Evolutionary conservation across 2,113 vertebrate species (phyloP).

Genomic region (Fulica atra): DNA sequence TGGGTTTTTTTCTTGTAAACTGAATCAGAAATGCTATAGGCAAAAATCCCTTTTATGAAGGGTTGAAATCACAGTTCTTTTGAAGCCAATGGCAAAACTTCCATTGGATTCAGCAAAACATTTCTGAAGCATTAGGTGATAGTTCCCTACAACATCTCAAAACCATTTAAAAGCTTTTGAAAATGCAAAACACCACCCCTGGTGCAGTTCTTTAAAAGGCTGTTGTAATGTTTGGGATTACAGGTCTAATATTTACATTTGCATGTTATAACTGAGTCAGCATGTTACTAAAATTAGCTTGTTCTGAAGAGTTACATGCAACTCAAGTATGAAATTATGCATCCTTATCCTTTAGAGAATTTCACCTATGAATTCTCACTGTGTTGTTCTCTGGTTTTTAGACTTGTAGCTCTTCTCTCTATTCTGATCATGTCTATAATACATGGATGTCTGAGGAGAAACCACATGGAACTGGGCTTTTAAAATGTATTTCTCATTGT

Average conservation of each 20-base stretch:
- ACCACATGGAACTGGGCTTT: rapidly evolving
- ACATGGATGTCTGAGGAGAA: background rate
- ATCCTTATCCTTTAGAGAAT: background rate
- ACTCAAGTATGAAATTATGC: background rate
- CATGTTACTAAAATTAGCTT: background rate
- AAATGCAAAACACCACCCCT: background rate
- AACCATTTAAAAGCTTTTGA: background rate
- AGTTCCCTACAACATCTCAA: background rate
- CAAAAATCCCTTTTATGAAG: background rate
- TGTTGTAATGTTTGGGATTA: background rate
- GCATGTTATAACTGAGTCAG: background rate
- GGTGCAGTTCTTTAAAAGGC: background rate
- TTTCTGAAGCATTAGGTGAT: background rate
- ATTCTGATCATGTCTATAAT: background rate
- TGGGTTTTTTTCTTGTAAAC: background rate
- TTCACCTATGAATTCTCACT: background rate
- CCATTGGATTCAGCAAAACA: background rate
- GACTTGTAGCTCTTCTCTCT: background rate
- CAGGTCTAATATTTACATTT: background rate
- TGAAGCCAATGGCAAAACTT: background rate
- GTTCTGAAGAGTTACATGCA: background rate
- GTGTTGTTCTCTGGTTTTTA: background rate
- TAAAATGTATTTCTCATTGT: background rate
- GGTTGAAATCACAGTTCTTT: background rate
- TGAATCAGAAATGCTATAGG: background rate